Base-by-base conservation (phyloP, 2,888 invertebrate genomes). In the Copidosoma aretas region DNA sequence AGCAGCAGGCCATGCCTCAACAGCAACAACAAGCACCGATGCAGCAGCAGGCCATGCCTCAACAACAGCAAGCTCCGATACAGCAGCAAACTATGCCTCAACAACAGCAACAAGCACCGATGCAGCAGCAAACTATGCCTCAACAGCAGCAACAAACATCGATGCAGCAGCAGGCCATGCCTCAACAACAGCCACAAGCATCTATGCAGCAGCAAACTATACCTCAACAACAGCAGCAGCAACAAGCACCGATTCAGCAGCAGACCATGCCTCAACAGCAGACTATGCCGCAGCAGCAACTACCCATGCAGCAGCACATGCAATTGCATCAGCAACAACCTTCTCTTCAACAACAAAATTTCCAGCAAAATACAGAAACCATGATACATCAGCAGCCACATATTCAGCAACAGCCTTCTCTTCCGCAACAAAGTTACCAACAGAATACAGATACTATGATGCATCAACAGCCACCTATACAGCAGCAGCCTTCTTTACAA, bases 211-310 rank as follows among this genome's bases (percentile, higher is more conserved):
- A 77, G 51, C 76, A 75, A 54, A 73, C 71, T 51, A 68, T 75
- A 15, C 75, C 74, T 76, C 76, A 75, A 60, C 85, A 85, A 57
- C 76, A 70, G 41, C 75, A 73, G 57, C 67, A 75, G 70, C 76
- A 71, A 53, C 21, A 71, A 60, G 54, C 22, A 24, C 15, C 22
- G 24, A 19, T 22, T 3, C 76, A 75, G 53, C 74, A 77, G 51
- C 76, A 75, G 54, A 73, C 71, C 46, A 68, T 75, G 14, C 75
- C 74, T 76, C 53, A 71, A 63, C 60, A 39, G 41, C 25, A 22
- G 17, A 19, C 52, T 2, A 54, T 25, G 12, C 54, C 54, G 54
- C 54, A 54, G 53, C 73, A 74, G 25, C 74, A 85, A 81, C 77
- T 82, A 75, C 77, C 75, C 8, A 3, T 32, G 32, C 32, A 32